phyloP scores from a whole-genome alignment of 1,140 invertebrate genomes.

The Aphidius gifuensis region DNA sequence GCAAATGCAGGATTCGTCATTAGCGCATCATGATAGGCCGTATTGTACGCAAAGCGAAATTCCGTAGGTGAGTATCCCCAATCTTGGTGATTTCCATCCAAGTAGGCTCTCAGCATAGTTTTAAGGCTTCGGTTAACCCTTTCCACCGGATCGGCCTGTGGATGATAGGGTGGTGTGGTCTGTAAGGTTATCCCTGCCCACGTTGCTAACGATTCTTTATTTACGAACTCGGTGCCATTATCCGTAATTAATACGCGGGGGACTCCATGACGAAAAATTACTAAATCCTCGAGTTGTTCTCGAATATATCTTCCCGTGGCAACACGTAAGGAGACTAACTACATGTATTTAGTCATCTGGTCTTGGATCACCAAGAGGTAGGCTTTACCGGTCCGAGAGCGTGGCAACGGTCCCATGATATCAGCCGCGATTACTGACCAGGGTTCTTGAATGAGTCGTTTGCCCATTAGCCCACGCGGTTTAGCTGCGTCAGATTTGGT shows the following conservation, averaged over 20 bases:
- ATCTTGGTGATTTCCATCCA: conserved; percentile 35
- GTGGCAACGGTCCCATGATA: no score
- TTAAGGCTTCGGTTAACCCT: conserved; percentile 49
- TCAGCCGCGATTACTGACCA: no score
- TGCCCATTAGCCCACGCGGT: no score
- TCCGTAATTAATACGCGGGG: no score
- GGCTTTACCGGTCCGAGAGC: no score
- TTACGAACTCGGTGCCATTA: no score
- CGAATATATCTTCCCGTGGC: background rate
- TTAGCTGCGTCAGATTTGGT: no score
- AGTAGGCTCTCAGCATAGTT: conserved; percentile 38
- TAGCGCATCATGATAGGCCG: conserved; percentile 28
- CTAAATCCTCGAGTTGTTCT: background rate
- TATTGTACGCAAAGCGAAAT: conserved; percentile 30
- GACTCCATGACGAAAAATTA: background rate
- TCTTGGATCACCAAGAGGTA: background rate
- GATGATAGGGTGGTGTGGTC: conserved; percentile 39
- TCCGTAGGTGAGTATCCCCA: conserved; percentile 36
- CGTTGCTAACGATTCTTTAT: background rate
- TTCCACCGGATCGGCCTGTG: conserved; percentile 46
- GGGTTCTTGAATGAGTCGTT: no score
- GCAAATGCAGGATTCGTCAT: conserved; percentile 37
- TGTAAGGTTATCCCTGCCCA: background rate
- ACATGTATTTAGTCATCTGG: background rate
- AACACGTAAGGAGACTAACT: background rate